Percentiles rank a stretch among this genome's conserved stretches.
Evolutionary conservation across 2,888 invertebrate genomes (phyloP).

Genomic region (Globia sparganii): DNA sequence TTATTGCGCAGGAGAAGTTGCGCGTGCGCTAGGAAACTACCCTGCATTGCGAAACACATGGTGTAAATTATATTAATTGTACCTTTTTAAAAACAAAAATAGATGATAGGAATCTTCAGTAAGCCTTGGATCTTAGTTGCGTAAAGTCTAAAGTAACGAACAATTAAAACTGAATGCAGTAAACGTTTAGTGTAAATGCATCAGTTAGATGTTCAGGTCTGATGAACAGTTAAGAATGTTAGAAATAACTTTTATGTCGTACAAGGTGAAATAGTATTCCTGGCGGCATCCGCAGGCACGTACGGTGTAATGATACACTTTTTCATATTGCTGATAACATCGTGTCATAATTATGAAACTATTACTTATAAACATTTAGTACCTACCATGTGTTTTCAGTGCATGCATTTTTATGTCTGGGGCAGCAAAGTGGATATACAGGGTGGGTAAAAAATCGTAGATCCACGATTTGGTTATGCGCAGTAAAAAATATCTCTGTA

Average conservation of each 20-base stretch:
- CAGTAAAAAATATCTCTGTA: too few species aligned
- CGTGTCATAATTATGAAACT: constrained; percentile 37
- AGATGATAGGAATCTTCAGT: constrained; percentile 61
- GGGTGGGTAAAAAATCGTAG: too few species aligned
- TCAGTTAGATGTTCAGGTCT: constrained; percentile 52
- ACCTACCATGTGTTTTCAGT: neutral
- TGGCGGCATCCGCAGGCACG: constrained; percentile 32
- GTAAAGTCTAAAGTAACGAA: constrained; percentile 56
- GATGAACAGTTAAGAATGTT: constrained; percentile 58
- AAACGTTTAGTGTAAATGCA: constrained; percentile 57
- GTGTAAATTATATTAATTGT: constrained; percentile 73
- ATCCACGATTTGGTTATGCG: too few species aligned
- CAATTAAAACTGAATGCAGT: constrained; percentile 58
- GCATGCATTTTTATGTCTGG: neutral
- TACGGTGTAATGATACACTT: constrained; percentile 36
- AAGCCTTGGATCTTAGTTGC: constrained; percentile 64
- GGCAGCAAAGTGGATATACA: neutral
- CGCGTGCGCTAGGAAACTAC: constrained; percentile 68
- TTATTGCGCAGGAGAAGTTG: constrained; percentile 72
- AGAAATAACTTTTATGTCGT: constrained; percentile 46
- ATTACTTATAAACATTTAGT: neutral
- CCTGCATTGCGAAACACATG: constrained; percentile 74
- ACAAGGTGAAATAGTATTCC: constrained; percentile 53
- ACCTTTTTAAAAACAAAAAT: constrained; percentile 66
- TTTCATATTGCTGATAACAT: constrained; percentile 38